Evolutionary conservation across 2,113 vertebrate genomes (phyloP), one percentile per base, ranked within the genome.

Genomic region (Acinonyx jubatus): DNA sequence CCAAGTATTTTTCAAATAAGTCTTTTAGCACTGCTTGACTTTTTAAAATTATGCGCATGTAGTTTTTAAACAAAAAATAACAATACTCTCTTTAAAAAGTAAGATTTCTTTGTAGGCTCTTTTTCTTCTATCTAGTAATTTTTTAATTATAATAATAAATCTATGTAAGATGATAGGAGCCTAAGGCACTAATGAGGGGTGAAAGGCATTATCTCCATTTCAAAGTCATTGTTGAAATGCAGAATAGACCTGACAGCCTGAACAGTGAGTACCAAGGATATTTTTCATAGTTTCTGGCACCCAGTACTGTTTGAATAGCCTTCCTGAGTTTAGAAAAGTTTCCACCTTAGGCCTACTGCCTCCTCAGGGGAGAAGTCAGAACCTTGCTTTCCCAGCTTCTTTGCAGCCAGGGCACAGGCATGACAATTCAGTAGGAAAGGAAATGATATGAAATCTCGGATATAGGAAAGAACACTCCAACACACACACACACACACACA

Each of bases 61-160:
- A 81, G 25, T 57, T 94, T 74, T 96, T 91, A 25, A 84, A 89
- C 36, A 69, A 81, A 81, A 95, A 89, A 78, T 61, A 19, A 80
- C 95, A 94, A 57, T 25, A 83, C 9, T 76, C 50, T 89, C 48
- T 91, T 78, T 41, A 76, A 48, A 97, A 93, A 36, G 31, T 14
- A 78, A 81, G 36, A 31, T 65, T 78, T 88, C 86, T 84, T 93
- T 52, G 16, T 65, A 73, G 63, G 36, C n/a, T 96, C 69, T 83
- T 95, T 91, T 71, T 69, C 57, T 95, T 89, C 92, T 45, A 38
- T 76, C 71, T 45, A 89, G 86, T 76, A 57, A 31, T 73, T 93
- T 93, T 90, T 41, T 16, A 96, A 94, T 95, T 96, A 79, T 57
- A 89, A 82, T 92, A 95, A 92, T 82, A 96, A 90, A 92, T 94